Conservation (phyloP, 1,140 invertebrate species). For the Philotrypesis tridentata region DNA sequence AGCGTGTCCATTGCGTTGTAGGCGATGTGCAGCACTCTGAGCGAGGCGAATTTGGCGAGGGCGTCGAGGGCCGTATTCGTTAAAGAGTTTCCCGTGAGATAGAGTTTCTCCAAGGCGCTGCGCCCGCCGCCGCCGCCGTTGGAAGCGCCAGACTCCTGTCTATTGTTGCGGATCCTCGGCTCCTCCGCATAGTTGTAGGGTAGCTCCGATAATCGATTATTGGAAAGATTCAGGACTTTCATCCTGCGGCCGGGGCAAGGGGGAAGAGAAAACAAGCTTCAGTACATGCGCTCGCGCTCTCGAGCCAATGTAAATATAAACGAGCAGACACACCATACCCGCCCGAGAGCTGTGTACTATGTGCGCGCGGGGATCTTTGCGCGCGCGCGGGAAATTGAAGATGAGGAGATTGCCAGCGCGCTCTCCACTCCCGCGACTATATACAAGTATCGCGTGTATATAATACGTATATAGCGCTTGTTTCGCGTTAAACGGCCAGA, state of each 20-base stretch:
- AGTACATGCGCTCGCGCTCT: no score
- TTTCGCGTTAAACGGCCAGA: no score
- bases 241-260: conserved; percentile 70
- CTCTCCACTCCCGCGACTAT: no score
- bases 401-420: conserved; percentile 15
- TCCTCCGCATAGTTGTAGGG: conserved; percentile 76
- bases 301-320: conserved; percentile 27
- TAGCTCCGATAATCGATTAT: conserved; percentile 82
- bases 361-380: background rate
- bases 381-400: conserved; percentile 24
- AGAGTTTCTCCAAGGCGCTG: conserved; percentile 80
- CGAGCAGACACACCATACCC: no score
- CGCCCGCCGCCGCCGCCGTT: background rate
- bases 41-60: conserved; percentile 78
- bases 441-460: background rate
- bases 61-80: conserved; percentile 82
- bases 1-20: conserved; percentile 85
- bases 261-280: background rate
- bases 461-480: no score
- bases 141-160: background rate
- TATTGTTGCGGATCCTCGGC: background rate
- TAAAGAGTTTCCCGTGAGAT: conserved; percentile 85
- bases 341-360: no score
- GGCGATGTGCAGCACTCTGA: conserved; percentile 83
- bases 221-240: conserved; percentile 84